Evolutionary conservation across 2,113 vertebrate species (phyloP), one percentile per base, ranked within the genome.

Genomic region (Loxodonta africana): DNA sequence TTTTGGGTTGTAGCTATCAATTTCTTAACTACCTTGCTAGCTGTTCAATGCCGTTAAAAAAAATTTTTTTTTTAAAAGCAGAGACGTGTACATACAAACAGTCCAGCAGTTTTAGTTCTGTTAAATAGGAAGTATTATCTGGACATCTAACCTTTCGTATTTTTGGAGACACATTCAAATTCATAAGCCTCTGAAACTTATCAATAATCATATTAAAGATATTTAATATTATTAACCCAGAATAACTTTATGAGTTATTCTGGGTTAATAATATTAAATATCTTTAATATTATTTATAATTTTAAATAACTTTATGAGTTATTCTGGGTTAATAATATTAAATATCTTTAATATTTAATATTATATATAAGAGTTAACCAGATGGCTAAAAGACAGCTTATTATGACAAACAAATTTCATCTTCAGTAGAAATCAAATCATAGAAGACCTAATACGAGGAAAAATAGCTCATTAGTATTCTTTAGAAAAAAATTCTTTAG

Each of bases 371-470:
- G 74, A 53, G 28, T 48, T 93, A 87, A 87, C 88, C 15, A 83
- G 6, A 80, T 83, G 11, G 5, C 41, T 84, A 53, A n/a, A 74
- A 87, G 3, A 21, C 11, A 60, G 65, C 6, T 91, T 62, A 76
- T 69, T 93, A 15, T 74, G 37, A 77, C 18, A 78, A 8, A 18
- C 2, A 87, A 7, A 82, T 90, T 60, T 95, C 28, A 74, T 83
- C n/a, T 88, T 88, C 76, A 62, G 60, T 81, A 85, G 37, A 69
- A 86, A 96, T 77, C 26, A 44, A 88, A 74, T 71, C 74, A 85
- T 84, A 4, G 28, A 77, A 82, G 67, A 69, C 10, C 11, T 73
- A 82, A 81, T 83, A 86, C 51, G 95, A 67, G 37, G 37, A 85
- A n/a, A 92, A 78, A 63, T 53, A 73, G 0, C 69, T 94, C 69